phyloP scores from a whole-genome alignment of 2,113 vertebrate genomes.

The Mus pahari region DNA sequence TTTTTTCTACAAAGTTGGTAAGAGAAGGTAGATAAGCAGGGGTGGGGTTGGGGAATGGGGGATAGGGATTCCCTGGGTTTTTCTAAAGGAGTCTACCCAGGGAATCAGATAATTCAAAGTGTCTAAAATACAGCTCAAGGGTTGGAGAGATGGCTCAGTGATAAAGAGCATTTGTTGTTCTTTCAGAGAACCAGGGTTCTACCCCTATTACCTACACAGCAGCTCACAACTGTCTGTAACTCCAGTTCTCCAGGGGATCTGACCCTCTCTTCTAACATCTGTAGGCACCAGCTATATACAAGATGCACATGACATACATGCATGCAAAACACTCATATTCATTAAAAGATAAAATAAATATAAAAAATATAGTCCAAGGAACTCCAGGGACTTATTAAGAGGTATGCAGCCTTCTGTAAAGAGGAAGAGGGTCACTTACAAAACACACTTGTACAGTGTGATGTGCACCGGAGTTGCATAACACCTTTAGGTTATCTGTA shows the following conservation, averaged over 20 bases:
- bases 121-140: constrained; percentile 20
- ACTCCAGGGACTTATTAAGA: constrained; percentile 44
- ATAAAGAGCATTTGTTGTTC: background rate
- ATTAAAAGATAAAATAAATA: background rate
- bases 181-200: background rate
- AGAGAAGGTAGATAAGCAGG: background rate
- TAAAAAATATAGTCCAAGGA: constrained; percentile 29
- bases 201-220: background rate
- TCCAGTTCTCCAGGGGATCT: background rate
- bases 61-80: background rate
- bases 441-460: background rate
- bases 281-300: background rate
- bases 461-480: constrained; percentile 25
- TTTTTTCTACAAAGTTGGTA: constrained; percentile 41
- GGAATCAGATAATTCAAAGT: constrained; percentile 53
- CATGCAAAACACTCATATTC: background rate
- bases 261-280: background rate
- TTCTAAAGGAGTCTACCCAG: constrained; percentile 40
- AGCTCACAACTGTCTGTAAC: background rate
- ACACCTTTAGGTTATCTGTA: constrained; percentile 15
- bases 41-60: background rate
- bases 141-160: background rate
- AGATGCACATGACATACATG: background rate
- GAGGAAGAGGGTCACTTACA: constrained; percentile 21
- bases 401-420: constrained; percentile 47